Conservation (phyloP, 2,888 invertebrate species). For the Sinopyrophorus schimmeli region DNA sequence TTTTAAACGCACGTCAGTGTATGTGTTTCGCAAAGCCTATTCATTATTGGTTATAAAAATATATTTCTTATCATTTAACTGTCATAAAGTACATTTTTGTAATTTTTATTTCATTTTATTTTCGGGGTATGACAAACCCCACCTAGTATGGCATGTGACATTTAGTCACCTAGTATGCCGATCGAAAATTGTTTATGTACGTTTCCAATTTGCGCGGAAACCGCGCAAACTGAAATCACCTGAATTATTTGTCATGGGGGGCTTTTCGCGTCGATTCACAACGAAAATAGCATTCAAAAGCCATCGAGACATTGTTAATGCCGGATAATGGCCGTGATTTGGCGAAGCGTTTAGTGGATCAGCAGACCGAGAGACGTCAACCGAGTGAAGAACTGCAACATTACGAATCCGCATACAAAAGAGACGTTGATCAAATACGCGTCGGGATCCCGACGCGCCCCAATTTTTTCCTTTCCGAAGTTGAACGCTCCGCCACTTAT, state of each 20-base stretch:
- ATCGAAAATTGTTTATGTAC: too few species aligned
- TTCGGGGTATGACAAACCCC: too few species aligned
- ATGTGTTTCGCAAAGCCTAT: too few species aligned
- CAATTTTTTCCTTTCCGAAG: conserved; percentile 26
- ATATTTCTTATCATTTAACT: too few species aligned
- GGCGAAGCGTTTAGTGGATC: conserved; percentile 35
- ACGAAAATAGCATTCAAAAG: conserved; percentile 34
- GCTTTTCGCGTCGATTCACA: conserved; percentile 30
- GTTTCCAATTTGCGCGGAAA: conserved; percentile 9
- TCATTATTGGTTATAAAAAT: too few species aligned
- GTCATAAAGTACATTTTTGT: too few species aligned
- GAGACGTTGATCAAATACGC: conserved; percentile 37
- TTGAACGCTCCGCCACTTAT: conserved; percentile 21
- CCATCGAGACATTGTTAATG: conserved; percentile 39
- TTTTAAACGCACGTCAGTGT: too few species aligned
- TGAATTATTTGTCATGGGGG: conserved; percentile 18
- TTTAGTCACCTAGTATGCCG: too few species aligned
- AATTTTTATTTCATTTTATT: too few species aligned
- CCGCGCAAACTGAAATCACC: conserved; percentile 17
- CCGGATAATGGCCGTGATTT: conserved; percentile 38
- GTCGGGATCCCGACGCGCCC: conserved; percentile 27
- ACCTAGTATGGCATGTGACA: too few species aligned
- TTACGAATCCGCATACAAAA: conserved; percentile 40
- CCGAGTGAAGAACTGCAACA: conserved; percentile 38
- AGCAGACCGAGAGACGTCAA: conserved; percentile 37